Conservation (phyloP, 1,140 invertebrate genomes). For the Drosophila orena region DNA sequence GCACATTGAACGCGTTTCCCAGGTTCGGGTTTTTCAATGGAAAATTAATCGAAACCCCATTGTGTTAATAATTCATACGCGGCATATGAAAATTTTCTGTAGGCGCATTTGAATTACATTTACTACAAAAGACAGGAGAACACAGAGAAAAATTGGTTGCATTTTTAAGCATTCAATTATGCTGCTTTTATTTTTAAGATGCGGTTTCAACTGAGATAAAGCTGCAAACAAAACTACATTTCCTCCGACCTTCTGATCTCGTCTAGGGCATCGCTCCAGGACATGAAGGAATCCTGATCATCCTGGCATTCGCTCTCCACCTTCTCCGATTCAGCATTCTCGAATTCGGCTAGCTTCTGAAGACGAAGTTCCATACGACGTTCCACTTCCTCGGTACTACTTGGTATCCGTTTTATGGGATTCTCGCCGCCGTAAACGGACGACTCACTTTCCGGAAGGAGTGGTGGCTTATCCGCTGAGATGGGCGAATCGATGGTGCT, state of each 20-base stretch:
- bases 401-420: slow-evolving; percentile 3
- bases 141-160: too few relatives aligned
- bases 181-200: not conserved
- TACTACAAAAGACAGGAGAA: too few relatives aligned
- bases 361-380: slow-evolving; percentile 44
- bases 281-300: not conserved
- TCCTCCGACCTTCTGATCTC: slow-evolving; percentile 15
- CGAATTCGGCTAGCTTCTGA: slow-evolving; percentile 45
- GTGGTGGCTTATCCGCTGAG: not conserved
- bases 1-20: not conserved
- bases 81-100: not conserved
- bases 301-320: not conserved
- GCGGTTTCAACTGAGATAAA: not conserved
- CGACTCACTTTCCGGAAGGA: not conserved
- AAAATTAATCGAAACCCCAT: not conserved
- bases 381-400: slow-evolving; percentile 20
- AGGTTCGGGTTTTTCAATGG: not conserved
- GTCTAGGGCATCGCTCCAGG: slow-evolving; percentile 31
- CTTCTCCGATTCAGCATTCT: slow-evolving; percentile 34
- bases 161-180: not conserved
- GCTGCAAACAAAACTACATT: slow-evolving; percentile 2
- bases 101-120: not conserved
- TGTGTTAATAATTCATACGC: not conserved
- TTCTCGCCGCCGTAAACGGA: not conserved
- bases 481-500: not conserved